phyloP scores from a whole-genome alignment of 2,797 vertebrate genomes.

The Meriones psammophilus region DNA sequence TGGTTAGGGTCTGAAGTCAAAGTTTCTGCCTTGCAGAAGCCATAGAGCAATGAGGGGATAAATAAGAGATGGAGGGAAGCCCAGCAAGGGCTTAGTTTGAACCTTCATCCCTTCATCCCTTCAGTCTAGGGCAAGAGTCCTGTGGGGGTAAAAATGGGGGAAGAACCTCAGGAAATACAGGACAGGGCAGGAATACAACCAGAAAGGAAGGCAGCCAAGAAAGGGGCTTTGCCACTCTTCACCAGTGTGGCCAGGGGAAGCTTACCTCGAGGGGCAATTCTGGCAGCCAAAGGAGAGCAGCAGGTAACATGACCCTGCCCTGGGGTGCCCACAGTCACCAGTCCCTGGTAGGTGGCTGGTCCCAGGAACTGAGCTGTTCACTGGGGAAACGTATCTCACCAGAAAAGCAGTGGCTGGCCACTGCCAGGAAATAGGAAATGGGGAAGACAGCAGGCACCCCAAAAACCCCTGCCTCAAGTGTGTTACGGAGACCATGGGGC shows the following conservation, averaged over 20 bases:
- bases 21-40: neutral
- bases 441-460: fast-evolving
- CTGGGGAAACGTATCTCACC: neutral
- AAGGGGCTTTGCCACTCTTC: neutral
- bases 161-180: neutral
- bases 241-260: neutral
- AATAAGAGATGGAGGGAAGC: neutral
- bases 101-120: neutral
- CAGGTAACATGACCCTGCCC: neutral
- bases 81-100: neutral
- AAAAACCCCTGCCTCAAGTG: neutral
- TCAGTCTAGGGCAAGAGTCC: neutral
- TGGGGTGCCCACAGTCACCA: neutral
- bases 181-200: too few species aligned
- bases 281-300: neutral
- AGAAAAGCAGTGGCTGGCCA: neutral
- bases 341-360: neutral
- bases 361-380: neutral
- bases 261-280: neutral
- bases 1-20: neutral
- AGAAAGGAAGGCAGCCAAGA: neutral
- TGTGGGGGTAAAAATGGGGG: too few species aligned
- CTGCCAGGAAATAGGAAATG: neutral
- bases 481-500: neutral
- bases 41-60: neutral